Conservation (phyloP, 2,797 vertebrate genomes). For the Clarias pachynema region DNA sequence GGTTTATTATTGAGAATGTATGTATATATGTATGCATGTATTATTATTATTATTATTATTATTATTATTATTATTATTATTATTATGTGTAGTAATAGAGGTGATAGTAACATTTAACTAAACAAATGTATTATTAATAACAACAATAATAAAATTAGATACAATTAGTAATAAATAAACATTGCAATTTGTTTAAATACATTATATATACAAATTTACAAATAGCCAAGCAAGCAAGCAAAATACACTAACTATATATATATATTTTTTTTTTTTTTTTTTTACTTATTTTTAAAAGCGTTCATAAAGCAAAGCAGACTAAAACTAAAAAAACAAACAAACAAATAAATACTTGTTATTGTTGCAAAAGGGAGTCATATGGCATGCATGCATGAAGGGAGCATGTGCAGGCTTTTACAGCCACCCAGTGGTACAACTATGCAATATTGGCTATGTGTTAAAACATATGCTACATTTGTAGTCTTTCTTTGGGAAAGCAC, state of each 20-base stretch:
- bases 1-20: too few relatives aligned
- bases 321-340: neutral
- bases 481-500: neutral
- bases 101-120: neutral
- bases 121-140: neutral
- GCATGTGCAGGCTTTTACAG: conserved; percentile 28
- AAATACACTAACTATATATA: neutral
- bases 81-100: neutral
- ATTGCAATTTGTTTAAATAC: neutral
- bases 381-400: neutral
- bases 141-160: neutral
- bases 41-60: too few relatives aligned
- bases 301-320: neutral
- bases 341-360: too few relatives aligned
- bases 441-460: neutral
- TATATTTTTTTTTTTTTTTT: too few relatives aligned
- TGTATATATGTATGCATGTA: too few relatives aligned
- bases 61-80: too few relatives aligned
- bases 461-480: too few relatives aligned
- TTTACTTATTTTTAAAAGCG: neutral
- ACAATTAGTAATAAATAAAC: neutral
- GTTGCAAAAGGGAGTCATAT: neutral
- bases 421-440: conserved; percentile 36
- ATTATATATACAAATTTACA: neutral
- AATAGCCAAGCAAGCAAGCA: neutral